Base-by-base conservation (phyloP, 2,113 vertebrate species). In the Heterochromis multidens region DNA sequence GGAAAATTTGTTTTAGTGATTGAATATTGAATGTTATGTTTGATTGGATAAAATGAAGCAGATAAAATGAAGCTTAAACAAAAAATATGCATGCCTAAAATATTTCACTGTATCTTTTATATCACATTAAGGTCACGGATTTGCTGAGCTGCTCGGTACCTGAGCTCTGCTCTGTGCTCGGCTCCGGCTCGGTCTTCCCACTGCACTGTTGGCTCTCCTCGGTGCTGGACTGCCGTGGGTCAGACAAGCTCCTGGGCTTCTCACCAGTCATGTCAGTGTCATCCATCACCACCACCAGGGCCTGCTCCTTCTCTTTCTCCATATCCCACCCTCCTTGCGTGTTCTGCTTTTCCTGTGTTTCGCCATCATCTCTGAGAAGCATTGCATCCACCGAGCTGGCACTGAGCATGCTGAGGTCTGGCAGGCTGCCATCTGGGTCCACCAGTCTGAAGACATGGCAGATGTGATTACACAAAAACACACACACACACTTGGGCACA, bases 371-470 rank as follows among this genome's bases (percentile, higher is more conserved):
- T 21, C 49, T 94, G 67, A 95, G 95, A 87, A 96, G 95, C 77
- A 89, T 86, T 0, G 85, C 80, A 2, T 93, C 92, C 87, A 95
- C 96, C 12, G 96, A 86, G 49, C 95, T 95, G 82, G 96, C 94
- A 77, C 97, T 98, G 94, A 98, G 96, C 97, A 99, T 96, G 89
- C 98, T 96, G 76, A 99, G 94, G 93, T 99, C 99, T 1, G 98
- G 97, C 80, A 99, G 95, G 90, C 99, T 99, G 67, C 97, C 98
- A 14, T 99, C 98, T 12, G 95, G 98, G 87, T 98, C 97, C 16
- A 97, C 99, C 90, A 99, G 91, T 92, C 99, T 99, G 96, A 54
- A 40, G 80, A 90, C 46, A 57, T 0, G 52, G 5, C 5, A 77
- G 12, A 4, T 17, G n/a, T 80, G 31, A 37, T 60, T 61, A 86